A percentile compares a stretch with the other conserved stretches of the same genome.
phyloP scores from a whole-genome alignment of 2,888 invertebrate species.

The Drosophila trichaetosa region DNA sequence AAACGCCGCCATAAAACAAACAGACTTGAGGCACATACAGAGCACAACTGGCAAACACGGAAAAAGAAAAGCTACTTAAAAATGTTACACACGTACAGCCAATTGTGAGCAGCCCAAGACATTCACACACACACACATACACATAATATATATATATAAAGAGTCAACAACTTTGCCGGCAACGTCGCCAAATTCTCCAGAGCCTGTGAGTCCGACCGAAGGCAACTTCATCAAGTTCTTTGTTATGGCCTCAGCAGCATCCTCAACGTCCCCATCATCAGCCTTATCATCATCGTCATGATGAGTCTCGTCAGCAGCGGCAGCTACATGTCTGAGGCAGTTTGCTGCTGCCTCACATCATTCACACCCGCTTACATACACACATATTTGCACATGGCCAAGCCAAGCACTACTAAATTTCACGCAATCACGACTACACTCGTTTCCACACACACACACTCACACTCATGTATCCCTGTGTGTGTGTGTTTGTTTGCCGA shows the following conservation, averaged over 20 bases:
- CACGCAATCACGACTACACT: conserved; percentile 76
- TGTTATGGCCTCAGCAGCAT: conserved; percentile 61
- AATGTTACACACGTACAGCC: conserved; percentile 80
- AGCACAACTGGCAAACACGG: conserved; percentile 43
- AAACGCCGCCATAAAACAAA: conserved; percentile 69
- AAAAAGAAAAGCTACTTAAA: conserved; percentile 72
- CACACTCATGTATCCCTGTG: neutral
- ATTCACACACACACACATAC: conserved; percentile 15
- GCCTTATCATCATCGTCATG: conserved; percentile 35
- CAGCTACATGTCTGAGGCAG: conserved; percentile 62
- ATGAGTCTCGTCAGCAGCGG: conserved; percentile 58
- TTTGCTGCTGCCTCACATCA: conserved; percentile 37
- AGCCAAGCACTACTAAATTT: conserved; percentile 71
- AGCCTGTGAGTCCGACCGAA: conserved; percentile 51
- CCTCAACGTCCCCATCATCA: conserved; percentile 43
- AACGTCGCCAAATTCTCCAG: conserved; percentile 64
- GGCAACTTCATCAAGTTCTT: conserved; percentile 74
- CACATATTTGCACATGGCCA: conserved; percentile 6
- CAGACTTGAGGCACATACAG: conserved; percentile 46
- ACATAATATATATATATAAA: conserved; percentile 1
- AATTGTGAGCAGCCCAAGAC: conserved; percentile 66
- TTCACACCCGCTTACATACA: conserved; percentile 27
- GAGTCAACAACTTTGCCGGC: conserved; percentile 73
- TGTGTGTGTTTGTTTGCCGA: conserved; percentile 51
- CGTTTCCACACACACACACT: conserved; percentile 29